phyloP scores from a whole-genome alignment of 2,888 invertebrate species.

The Polia nebulosa region DNA sequence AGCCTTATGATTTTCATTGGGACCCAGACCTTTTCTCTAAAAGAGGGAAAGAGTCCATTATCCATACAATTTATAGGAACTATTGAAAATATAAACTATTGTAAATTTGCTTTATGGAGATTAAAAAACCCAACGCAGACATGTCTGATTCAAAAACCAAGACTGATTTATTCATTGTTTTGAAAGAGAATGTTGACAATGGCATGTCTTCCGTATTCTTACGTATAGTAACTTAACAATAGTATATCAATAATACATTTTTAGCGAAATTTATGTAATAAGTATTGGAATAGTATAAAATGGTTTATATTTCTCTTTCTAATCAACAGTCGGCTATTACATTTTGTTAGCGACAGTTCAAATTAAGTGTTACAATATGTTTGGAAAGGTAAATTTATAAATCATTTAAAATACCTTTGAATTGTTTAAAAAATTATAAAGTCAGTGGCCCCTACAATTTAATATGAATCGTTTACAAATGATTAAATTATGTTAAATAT shows the following conservation, averaged over 20 bases:
- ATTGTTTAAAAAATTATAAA: too few relatives aligned
- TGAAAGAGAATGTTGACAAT: accelerated
- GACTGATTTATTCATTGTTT: neutral
- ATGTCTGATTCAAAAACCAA: neutral
- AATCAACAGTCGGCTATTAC: slow-evolving; percentile 85
- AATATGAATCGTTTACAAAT: too few relatives aligned
- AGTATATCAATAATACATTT: slow-evolving; percentile 76
- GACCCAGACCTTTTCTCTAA: too few relatives aligned
- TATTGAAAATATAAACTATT: neutral
- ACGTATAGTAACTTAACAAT: slow-evolving; percentile 69
- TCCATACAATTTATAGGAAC: neutral
- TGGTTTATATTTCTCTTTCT: slow-evolving; percentile 77
- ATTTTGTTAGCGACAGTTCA: slow-evolving; percentile 83
- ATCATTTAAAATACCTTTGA: neutral
- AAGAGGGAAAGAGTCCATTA: too few relatives aligned
- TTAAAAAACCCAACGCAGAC: neutral
- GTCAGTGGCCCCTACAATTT: too few relatives aligned
- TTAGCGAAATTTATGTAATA: slow-evolving; percentile 86
- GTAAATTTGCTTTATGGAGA: neutral
- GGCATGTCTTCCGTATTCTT: slow-evolving; percentile 75
- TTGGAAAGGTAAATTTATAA: slow-evolving; percentile 75
- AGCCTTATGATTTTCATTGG: too few relatives aligned
- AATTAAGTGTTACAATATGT: slow-evolving; percentile 79
- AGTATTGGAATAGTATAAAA: slow-evolving; percentile 88
- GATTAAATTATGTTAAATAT: neutral